Evolutionary conservation across 2,888 invertebrate genomes (phyloP).

Genomic region (Erebia epiphron): DNA sequence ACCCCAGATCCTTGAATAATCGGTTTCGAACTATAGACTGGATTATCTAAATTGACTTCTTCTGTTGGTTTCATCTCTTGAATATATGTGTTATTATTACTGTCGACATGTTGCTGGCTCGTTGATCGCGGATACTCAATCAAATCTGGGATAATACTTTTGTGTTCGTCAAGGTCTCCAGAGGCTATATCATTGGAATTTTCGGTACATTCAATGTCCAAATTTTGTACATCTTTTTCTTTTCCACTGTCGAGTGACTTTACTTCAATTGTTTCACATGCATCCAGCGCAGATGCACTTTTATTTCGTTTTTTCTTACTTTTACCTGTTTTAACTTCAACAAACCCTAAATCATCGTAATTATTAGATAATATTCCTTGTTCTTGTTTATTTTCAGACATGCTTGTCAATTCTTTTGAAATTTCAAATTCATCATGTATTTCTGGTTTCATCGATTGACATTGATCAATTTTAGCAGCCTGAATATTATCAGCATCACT

Average conservation of each 20-base stretch:
- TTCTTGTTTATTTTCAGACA: background rate
- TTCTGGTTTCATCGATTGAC: background rate
- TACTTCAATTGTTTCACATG: background rate
- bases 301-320: constrained; percentile 7
- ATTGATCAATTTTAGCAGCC: background rate
- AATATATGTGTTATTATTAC: constrained; percentile 69
- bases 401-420: background rate
- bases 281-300: background rate
- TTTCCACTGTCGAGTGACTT: background rate
- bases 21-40: constrained; percentile 49
- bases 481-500: background rate
- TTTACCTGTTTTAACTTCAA: constrained; percentile 8
- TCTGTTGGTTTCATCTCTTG: constrained; percentile 57
- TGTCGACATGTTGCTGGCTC: constrained; percentile 62
- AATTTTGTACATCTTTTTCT: constrained; percentile 4
- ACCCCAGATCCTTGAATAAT: constrained; percentile 56
- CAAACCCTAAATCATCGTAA: background rate
- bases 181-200: constrained; percentile 44
- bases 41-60: constrained; percentile 48
- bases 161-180: constrained; percentile 51
- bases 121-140: constrained; percentile 63
- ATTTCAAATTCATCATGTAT: background rate
- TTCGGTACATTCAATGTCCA: constrained; percentile 18
- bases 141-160: constrained; percentile 59
- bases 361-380: background rate